phyloP scores from a whole-genome alignment of 2,888 invertebrate species.

The Athalia cordata region DNA sequence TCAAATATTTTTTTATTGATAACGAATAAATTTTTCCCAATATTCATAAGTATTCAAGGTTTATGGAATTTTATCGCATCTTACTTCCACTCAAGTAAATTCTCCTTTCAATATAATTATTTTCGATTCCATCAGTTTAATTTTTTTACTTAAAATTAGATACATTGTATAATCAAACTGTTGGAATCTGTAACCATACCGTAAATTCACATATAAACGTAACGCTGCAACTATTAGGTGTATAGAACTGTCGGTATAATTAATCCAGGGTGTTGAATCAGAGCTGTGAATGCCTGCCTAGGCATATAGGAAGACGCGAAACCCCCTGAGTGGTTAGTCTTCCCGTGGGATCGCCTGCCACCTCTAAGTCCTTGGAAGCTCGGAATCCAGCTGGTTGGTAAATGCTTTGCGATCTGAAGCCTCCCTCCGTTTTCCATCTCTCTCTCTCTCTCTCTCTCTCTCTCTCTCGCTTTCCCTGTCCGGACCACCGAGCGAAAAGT shows the following conservation, averaged over 20 bases:
- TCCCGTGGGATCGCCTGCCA: conserved; percentile 42
- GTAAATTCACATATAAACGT: conserved; percentile 19
- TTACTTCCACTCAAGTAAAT: too few species aligned
- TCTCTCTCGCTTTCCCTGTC: neutral
- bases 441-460: too few species aligned
- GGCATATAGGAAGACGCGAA: conserved; percentile 8
- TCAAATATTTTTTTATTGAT: too few species aligned
- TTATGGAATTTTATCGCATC: too few species aligned
- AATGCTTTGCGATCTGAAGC: conserved; percentile 5
- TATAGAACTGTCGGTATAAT: conserved; percentile 58
- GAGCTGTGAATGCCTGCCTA: conserved; percentile 61
- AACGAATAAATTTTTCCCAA: too few species aligned
- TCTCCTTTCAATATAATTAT: too few species aligned
- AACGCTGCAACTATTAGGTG: neutral
- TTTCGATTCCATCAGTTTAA: conserved; percentile 1
- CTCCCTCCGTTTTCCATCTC: neutral
- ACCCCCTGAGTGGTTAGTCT: conserved; percentile 13
- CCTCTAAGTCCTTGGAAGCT: conserved; percentile 34
- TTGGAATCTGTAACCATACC: neutral
- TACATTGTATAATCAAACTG: neutral
- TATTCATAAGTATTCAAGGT: too few species aligned
- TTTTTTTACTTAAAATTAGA: neutral
- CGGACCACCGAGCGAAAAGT: neutral
- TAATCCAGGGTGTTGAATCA: conserved; percentile 70
- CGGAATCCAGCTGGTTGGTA: conserved; percentile 10